Base-by-base conservation (phyloP, 2,113 vertebrate genomes). In the Podiceps cristatus region DNA sequence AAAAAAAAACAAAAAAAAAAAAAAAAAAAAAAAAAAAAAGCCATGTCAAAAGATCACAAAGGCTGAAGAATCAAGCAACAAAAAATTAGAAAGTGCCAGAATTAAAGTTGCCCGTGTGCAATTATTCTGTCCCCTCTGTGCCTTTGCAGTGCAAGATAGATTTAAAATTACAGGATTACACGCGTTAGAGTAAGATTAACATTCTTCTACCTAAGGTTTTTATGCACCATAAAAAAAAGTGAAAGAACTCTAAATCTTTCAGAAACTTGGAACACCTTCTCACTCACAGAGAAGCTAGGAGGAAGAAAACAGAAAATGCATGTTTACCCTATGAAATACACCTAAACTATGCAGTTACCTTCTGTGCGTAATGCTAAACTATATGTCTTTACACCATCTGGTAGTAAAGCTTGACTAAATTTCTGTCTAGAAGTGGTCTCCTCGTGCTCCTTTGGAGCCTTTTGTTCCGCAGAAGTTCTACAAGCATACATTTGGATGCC, bases 321-420 rank as follows among this genome's bases (percentile, higher is more conserved):
- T 31, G 27, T 31, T 80, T 67, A 58, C 11, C 11, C 62, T 49
- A 29, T 18, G 71, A 75, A 88, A 85, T 31, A n/a, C 14, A 53
- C 42, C 44, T 18, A 72, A 68, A 18, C 53, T 50, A 11, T 16
- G 23, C 18, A 45, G 53, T 23, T 29, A 49, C 53, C 40, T 82
- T 52, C 76, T 85, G 37, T 18, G 18, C 0, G 0, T n/a, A 20
- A 15, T 27, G 31, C 53, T 52, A 64, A 93, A 42, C 45, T 75
- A 5, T 64, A 64, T 16, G 85, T 90, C 81, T 86, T 96, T 37
- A 49, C 67, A 94, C 75, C 16, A 33, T 23, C 37, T 75, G 80
- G 55, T 74, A 85, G 88, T 94, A 90, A 92, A 71, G 33, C 68
- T 94, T 89, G 60, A 58, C 93, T 88, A 60, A 96, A 95, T 92